phyloP scores from a whole-genome alignment of 64 coral and sea anemone species.

The Stichodactyla mertensii region DNA sequence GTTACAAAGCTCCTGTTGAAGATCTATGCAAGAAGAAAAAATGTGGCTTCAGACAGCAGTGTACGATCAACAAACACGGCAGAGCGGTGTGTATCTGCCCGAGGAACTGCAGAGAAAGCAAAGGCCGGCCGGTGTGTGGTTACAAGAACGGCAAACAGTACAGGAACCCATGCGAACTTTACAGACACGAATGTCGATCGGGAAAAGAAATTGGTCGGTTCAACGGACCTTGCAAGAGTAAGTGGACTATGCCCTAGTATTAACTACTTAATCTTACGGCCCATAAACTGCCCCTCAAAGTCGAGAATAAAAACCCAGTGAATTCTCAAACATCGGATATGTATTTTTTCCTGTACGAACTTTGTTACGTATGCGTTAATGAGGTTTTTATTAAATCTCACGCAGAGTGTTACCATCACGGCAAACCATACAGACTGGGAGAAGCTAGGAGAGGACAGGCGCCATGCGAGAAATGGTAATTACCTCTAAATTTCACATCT shows the following conservation, averaged over 20 bases:
- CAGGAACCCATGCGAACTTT: conserved; percentile 36
- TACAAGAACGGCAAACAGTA: conserved; percentile 47
- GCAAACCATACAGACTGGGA: conserved; percentile 45
- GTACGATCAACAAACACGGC: conserved; percentile 8
- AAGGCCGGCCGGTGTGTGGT: conserved; percentile 27
- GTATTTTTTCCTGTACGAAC: no score
- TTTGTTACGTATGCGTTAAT: no score
- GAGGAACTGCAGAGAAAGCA: conserved; percentile 16
- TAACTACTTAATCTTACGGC: no score
- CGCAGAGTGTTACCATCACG: conserved; percentile 52
- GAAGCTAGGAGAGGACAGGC: conserved; percentile 41
- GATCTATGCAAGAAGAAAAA: conserved; percentile 29
- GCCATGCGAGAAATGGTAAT: conserved; percentile 65
- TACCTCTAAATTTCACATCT: no score
- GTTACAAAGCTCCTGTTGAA: background rate
- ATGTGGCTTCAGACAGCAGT: conserved; percentile 40
- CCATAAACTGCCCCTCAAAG: no score
- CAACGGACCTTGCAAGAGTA: conserved; percentile 49
- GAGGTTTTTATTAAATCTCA: no score
- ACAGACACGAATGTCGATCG: conserved; percentile 24
- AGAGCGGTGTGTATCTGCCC: conserved; percentile 30
- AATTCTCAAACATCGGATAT: no score
- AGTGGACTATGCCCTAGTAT: background rate
- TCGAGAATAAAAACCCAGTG: no score
- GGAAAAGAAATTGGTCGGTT: conserved; percentile 26